A percentile compares a stretch with the other conserved stretches of the same genome.
Conservation (phyloP, 2,797 vertebrate species). For the Mormyrops boulengeri region DNA sequence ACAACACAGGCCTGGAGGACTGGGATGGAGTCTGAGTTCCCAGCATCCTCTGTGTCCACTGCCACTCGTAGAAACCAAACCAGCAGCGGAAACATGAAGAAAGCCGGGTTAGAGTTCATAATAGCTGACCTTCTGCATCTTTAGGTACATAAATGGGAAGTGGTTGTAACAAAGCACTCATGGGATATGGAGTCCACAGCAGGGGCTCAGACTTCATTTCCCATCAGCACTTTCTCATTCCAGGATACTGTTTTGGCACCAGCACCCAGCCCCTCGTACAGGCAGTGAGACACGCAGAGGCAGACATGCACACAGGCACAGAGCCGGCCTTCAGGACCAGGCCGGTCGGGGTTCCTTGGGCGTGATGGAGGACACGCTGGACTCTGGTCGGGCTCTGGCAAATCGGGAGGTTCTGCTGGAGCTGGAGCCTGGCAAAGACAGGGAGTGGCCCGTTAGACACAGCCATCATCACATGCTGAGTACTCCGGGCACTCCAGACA, state of each 20-base stretch:
- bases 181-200: neutral
- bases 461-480: neutral
- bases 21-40: neutral
- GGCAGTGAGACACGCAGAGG: neutral
- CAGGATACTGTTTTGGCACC: neutral
- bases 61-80: neutral
- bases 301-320: neutral
- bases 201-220: neutral
- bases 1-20: neutral
- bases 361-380: slow-evolving; percentile 34
- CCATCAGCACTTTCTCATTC: neutral
- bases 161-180: neutral
- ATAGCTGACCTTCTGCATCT: neutral
- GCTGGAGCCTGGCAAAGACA: slow-evolving; percentile 48
- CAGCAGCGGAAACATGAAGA: neutral
- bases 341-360: slow-evolving; percentile 58
- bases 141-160: neutral
- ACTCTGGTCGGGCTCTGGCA: slow-evolving; percentile 44
- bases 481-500: neutral
- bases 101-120: neutral
- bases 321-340: slow-evolving; percentile 58
- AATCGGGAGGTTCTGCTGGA: slow-evolving; percentile 37
- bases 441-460: neutral
- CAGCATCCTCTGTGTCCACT: neutral
- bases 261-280: neutral